Evolutionary conservation across 2,797 vertebrate genomes (phyloP).

Genomic region (Hipposideros larvatus): DNA sequence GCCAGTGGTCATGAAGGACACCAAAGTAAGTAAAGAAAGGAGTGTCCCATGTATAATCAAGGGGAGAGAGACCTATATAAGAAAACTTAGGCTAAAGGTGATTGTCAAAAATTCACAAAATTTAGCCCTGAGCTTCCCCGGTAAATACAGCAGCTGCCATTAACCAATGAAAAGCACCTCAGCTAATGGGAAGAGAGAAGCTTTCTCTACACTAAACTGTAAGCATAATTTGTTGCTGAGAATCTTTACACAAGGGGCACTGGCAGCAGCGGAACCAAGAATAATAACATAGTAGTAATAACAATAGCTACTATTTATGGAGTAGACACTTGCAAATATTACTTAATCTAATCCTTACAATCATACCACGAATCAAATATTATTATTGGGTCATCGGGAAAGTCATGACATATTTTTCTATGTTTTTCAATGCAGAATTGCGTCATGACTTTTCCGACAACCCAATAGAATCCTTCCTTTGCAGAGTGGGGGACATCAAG

Average conservation of each 20-base stretch:
- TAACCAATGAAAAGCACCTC: neutral
- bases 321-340: neutral
- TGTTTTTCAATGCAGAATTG: no score
- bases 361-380: no score
- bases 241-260: neutral
- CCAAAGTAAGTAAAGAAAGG: neutral
- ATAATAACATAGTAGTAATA: fast-evolving
- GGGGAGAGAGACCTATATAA: neutral
- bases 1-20: neutral
- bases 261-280: neutral
- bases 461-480: neutral
- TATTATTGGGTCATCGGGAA: no score
- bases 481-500: neutral
- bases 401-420: no score
- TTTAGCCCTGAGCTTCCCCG: neutral
- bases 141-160: neutral
- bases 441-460: no score
- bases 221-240: neutral
- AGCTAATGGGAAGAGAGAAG: fast-evolving
- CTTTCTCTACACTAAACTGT: neutral
- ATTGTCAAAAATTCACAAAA: neutral
- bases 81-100: neutral
- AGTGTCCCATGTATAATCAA: neutral
- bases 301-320: neutral
- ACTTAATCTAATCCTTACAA: neutral